Base-by-base conservation (phyloP, 2,113 vertebrate genomes). In the Alouatta palliata region DNA sequence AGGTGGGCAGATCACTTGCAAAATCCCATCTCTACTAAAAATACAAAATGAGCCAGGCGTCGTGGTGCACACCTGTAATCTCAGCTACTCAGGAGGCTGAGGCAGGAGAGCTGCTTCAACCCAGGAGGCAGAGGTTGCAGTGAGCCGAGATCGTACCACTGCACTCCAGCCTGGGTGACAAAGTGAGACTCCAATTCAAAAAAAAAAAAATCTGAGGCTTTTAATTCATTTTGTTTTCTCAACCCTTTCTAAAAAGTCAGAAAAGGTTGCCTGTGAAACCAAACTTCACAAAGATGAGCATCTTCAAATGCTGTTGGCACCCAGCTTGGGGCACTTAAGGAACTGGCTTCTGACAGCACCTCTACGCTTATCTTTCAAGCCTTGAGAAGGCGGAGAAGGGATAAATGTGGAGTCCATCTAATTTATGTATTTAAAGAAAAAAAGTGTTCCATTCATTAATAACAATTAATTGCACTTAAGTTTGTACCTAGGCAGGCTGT, bases 381-480 rank as follows among this genome's bases (percentile, higher is more conserved):
- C 25, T 90, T 6, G 0, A 14, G 58, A 95, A 94, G 73, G 52
- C 35, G 52, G 94, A 87, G 8, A n/a, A 58, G 49, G 91, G 27
- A 8, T 80, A 70, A 84, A 43, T 56, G n/a, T 49, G 9, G 85
- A 79, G n/a, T 47, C 79, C 16, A 14, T 90, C 92, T 81, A 12
- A 14, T 90, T 92, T 88, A 58, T 79, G 37, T 93, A 76, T 93
- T 90, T 87, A 79, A 94, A 77, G 58, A 66, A 80, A 73, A 95
- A 89, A n/a, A 56, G 54, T 32, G 27, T 68, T 61, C 37, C 75
- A 12, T 91, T 93, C 61, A 87, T 87, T 96, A 83, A 56, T 94
- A 87, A 52, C 64, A 66, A 68, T 95, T 97, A 91, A 97, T 97
- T 95, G 81, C 40, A 68, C 76, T 95, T 70, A 94, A 32, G 40